phyloP scores from a whole-genome alignment of 2,797 vertebrate species.

The Syndactyla subalaris region DNA sequence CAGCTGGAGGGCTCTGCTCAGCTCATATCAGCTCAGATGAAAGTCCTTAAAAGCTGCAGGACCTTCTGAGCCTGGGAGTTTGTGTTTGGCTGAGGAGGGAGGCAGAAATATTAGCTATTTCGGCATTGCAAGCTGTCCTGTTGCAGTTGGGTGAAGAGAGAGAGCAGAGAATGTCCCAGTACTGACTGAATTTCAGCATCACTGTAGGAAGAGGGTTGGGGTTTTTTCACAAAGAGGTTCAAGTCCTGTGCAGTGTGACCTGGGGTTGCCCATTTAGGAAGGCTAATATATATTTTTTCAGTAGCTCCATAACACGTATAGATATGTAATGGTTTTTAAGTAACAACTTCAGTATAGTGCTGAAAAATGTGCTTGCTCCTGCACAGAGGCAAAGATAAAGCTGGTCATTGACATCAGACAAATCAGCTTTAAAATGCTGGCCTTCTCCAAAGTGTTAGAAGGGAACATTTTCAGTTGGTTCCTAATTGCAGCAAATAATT shows the following conservation, averaged over 20 bases:
- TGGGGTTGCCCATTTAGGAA: not conserved
- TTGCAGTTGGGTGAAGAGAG: not conserved
- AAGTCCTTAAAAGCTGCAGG: not conserved
- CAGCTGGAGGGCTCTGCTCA: not conserved
- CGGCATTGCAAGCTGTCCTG: not conserved
- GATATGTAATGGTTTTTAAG: not conserved
- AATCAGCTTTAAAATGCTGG: not conserved
- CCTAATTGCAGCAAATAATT: conserved; percentile 9
- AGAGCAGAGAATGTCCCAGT: not conserved
- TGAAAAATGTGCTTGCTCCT: not conserved
- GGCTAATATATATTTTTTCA: not conserved
- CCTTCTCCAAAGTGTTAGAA: not conserved
- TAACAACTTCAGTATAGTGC: not conserved
- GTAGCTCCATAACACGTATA: not conserved
- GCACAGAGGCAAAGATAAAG: not conserved
- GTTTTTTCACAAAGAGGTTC: not conserved
- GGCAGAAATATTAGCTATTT: not conserved
- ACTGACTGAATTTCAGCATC: not conserved
- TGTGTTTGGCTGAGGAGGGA: not conserved
- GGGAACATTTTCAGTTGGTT: not conserved
- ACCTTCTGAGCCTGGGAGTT: not conserved
- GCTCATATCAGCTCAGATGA: not conserved
- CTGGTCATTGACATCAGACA: not conserved
- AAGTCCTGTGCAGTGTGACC: not conserved
- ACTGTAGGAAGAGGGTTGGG: not conserved